Evolutionary conservation across 2,797 vertebrate genomes (phyloP), one percentile per base, ranked within the genome.

Genomic region (Tachyglossus aculeatus): DNA sequence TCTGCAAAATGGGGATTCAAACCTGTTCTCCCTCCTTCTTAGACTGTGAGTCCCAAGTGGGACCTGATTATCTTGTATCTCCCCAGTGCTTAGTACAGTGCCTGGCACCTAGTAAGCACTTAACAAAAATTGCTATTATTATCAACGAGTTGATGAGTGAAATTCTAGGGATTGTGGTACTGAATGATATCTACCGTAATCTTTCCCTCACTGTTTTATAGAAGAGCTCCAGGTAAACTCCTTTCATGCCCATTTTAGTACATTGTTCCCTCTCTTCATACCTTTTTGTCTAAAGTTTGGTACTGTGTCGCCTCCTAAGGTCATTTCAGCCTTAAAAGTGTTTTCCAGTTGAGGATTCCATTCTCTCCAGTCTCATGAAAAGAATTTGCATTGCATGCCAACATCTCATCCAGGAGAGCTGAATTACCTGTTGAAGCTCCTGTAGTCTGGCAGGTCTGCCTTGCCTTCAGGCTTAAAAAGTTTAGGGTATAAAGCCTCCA

Each of bases 361-460:
- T 62, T 69, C 10, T 47, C 63, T 45, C 16, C 21, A 62, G 15
- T 15, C 4, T 45, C 31, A 7, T 57, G 15, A 6, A 16, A 41
- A 76, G 67, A 38, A 1, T 1, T 53, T 48, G 41, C 3, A 36
- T 68, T 59, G 38, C 36, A 18, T 2, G 8, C 37, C 25, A 3
- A 19, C 44, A 57, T 63, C 25, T 29, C 56, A 21, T 5, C 13
- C 45, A 14, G 18, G 53, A 32, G 59, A 76, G 48, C 5, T 18
- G 25, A 74, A 84, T 92, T 94, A 98, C 97, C 97, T 97, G 94
- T 99, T 99, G 87, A 99, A 99, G 85, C 96, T 97, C 78, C 95
- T 96, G 88, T 94, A 99, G 45, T 95, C 92, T 2, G 94, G 95
- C n/a, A 90, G 84, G 19, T 96, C 93, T 2, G 89, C 67, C 71